Conservation (phyloP, 2,797 vertebrate species). For the Picus viridis region DNA sequence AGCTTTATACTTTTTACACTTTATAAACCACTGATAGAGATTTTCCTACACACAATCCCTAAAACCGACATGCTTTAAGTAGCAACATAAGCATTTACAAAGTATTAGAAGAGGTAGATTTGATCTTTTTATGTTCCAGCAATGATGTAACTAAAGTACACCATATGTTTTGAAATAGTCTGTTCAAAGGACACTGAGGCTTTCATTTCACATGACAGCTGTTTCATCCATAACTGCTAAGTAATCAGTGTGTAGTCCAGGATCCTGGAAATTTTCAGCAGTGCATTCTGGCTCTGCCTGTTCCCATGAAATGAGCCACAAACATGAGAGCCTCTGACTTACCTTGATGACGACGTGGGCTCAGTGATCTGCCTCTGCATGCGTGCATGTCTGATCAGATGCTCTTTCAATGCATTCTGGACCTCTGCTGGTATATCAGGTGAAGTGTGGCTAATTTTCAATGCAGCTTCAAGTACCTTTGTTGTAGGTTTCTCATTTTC, state of each 20-base stretch:
- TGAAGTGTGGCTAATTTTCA: constrained; percentile 99
- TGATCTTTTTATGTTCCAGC: background rate
- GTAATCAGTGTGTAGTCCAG: background rate
- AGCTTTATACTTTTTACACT: background rate
- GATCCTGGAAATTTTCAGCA: background rate
- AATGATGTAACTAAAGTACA: background rate
- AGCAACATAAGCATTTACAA: background rate
- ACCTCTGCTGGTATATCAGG: constrained; percentile 98
- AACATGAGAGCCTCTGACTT: constrained; percentile 5
- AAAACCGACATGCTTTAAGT: background rate
- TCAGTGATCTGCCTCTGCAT: constrained; percentile 98
- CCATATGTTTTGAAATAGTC: background rate
- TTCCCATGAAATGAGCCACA: background rate
- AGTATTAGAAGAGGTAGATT: background rate
- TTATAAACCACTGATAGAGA: background rate
- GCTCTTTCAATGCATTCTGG: constrained; percentile 90
- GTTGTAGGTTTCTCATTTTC: constrained; percentile 83
- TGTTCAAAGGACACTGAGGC: background rate
- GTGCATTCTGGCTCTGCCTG: background rate
- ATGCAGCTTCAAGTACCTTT: constrained; percentile 89
- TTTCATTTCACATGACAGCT: background rate
- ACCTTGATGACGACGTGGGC: constrained; percentile 96
- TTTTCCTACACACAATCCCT: background rate
- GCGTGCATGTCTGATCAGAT: constrained; percentile 89
- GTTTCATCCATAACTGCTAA: background rate